Conservation (phyloP, 2,113 vertebrate genomes). For the Copsychus sechellarum region DNA sequence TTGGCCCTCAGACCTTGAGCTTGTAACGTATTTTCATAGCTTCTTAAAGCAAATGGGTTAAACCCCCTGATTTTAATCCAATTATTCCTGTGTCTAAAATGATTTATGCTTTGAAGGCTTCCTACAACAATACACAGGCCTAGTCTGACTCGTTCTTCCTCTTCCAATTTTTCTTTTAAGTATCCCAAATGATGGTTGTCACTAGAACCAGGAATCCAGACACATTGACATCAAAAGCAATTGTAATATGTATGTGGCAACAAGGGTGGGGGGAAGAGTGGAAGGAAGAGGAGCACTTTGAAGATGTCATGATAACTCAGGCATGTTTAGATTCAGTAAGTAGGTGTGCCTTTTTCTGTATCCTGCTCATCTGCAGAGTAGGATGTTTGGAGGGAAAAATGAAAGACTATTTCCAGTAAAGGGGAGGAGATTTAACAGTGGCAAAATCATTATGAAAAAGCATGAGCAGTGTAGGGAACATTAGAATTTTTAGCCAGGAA, state of each 20-base stretch:
- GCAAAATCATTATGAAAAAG: not conserved
- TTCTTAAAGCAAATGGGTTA: not conserved
- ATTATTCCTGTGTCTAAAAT: conserved; percentile 7
- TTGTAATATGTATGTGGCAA: conserved; percentile 49
- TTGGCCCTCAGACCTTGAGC: not conserved
- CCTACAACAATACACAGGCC: not conserved
- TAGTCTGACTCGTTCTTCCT: conserved; percentile 47
- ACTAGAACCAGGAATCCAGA: conserved; percentile 55
- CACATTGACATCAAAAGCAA: conserved; percentile 65
- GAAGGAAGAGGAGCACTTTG: conserved; percentile 69
- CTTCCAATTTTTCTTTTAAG: conserved; percentile 59
- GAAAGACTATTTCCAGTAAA: conserved; percentile 54
- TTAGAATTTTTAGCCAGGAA: not conserved
- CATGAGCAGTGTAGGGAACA: not conserved
- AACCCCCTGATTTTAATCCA: not conserved
- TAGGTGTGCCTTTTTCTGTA: conserved; percentile 67
- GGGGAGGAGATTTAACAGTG: conserved; percentile 10
- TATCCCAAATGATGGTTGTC: conserved; percentile 24
- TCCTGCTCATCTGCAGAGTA: conserved; percentile 65
- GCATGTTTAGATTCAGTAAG: conserved; percentile 63
- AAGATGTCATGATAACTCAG: conserved; percentile 63
- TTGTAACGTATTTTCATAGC: not conserved
- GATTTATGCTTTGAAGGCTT: not conserved
- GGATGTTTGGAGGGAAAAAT: conserved; percentile 59
- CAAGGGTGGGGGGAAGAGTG: conserved; percentile 58